Percentiles rank a stretch among this genome's conserved stretches.
Conservation (phyloP, 2,888 invertebrate genomes). For the Drosophila kuntzei region DNA sequence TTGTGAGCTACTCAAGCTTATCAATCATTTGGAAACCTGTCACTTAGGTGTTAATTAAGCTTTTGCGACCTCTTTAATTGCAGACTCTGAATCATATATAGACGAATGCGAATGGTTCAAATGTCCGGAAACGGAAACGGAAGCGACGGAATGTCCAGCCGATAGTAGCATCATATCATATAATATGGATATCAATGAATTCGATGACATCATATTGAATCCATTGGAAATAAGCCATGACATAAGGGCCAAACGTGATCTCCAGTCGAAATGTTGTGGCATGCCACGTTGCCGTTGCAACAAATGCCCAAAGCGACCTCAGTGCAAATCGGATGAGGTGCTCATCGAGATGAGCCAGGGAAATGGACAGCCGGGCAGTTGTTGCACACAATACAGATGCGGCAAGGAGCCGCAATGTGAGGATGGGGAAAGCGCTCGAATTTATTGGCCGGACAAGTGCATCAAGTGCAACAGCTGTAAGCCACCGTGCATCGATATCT, state of each 20-base stretch:
- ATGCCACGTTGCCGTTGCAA: constrained; percentile 73
- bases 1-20: constrained; percentile 16
- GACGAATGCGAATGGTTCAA: constrained; percentile 24
- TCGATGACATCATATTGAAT: background rate
- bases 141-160: constrained; percentile 27
- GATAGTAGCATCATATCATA: constrained; percentile 40
- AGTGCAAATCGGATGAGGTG: constrained; percentile 59
- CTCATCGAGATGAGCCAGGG: constrained; percentile 66
- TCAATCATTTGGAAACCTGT: constrained; percentile 28
- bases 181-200: background rate
- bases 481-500: constrained; percentile 21
- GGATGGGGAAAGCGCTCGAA: constrained; percentile 17
- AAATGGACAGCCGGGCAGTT: constrained; percentile 83
- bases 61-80: constrained; percentile 24
- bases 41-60: constrained; percentile 21
- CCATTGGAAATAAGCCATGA: background rate
- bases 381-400: constrained; percentile 86
- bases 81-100: constrained; percentile 37
- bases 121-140: constrained; percentile 14
- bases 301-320: constrained; percentile 57
- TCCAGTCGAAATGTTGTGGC: constrained; percentile 66
- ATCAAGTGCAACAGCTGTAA: constrained; percentile 72
- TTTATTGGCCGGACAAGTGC: constrained; percentile 59
- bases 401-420: constrained; percentile 77
- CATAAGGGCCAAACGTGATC: constrained; percentile 25